Evolutionary conservation across 2,888 invertebrate genomes (phyloP), one percentile per base, ranked within the genome.

Genomic region (Cacoxenus indagator): DNA sequence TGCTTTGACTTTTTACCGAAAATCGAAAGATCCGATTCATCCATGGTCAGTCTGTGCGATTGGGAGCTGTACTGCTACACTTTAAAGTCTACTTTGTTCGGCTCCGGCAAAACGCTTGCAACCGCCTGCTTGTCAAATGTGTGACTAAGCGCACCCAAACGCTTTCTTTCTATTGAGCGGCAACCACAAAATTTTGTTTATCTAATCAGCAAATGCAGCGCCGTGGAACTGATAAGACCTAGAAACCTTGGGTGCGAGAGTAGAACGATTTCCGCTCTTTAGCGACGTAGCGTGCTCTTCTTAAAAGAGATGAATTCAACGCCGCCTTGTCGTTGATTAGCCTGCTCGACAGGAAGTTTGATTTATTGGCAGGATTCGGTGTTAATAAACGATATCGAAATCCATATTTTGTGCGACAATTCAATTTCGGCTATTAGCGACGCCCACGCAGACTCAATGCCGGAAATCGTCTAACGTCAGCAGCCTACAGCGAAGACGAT

Each of bases 21-120:
- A 6, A 84, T 45, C 57, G 80, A 83, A 14, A 86, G 72, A 72
- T 86, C 85, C 37, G 85, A 78, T 57, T 84, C 84, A 67, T 86
- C 85, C 85, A 86, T 86, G 70, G 68, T 74, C 19, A n/a, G n/a
- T n/a, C n/a, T n/a, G n/a, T n/a, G n/a, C n/a, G n/a, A n/a, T n/a
- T n/a, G n/a, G n/a, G n/a, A n/a, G 9, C 31, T 31, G 31, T 6
- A 9, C 31, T 4, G 31, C 31, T 31, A 5, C 6, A 31, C 31
- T 31, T 31, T n/a, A n/a, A n/a, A n/a, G n/a, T n/a, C n/a, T n/a
- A n/a, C n/a, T 31, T 31, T 31, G 6, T 31, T 9, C 9, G 6
- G 5, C 31, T 31, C 31, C 31, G 6, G 5, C 9, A 9, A 1
- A 14, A 14, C 2, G 37, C 37, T 37, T 37, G 37, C 37, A 37